Evolutionary conservation across 1,140 invertebrate species (phyloP), one percentile per base, ranked within the genome.

Genomic region (Teleogryllus occipitalis): DNA sequence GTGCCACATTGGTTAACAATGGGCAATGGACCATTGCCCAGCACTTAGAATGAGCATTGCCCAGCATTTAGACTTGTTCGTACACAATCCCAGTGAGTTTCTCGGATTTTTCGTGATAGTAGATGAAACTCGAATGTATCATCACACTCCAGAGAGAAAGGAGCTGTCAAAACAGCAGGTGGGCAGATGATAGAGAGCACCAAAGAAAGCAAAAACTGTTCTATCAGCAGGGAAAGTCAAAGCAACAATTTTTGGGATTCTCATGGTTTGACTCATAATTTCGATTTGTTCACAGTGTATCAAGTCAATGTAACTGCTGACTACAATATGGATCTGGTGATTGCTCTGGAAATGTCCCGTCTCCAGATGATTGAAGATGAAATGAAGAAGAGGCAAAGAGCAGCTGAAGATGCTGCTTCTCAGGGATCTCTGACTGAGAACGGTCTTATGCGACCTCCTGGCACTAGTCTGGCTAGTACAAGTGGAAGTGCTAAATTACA

Each of bases 281-380:
- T 47, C 39, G 12, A 8, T 8, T 39, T 76, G 27, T 76, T 76
- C 47, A 10, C 76, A 86, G 85, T 83, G 49, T 83, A 83, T 81
- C 82, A 83, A 80, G 81, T 84, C 75, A 79, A 72, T 85, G 82
- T 84, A n/a, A 83, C 83, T 12, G 82, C 87, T 15, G 89, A 90
- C 81, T 89, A 89, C 80, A 89, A 88, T 80, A 90, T 92, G 87
- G 92, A 93, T 82, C 82, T 92, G 7, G 87, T 92, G 75, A 90
- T 92, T 83, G 91, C 92, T 14, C 83, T 93, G 78, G 92, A 93
- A 86, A 92, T 93, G 91, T 92, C 91, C 4, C 84, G 91, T 22
- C 86, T 92, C n/a, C 91, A 92, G 86, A 91, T 91, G 88, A 88
- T 90, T 54, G 89, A 90, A 85, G 89, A 90, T 82, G 84, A 87